Base-by-base conservation (phyloP, 2,888 invertebrate genomes). In the Tetragonisca angustula region DNA sequence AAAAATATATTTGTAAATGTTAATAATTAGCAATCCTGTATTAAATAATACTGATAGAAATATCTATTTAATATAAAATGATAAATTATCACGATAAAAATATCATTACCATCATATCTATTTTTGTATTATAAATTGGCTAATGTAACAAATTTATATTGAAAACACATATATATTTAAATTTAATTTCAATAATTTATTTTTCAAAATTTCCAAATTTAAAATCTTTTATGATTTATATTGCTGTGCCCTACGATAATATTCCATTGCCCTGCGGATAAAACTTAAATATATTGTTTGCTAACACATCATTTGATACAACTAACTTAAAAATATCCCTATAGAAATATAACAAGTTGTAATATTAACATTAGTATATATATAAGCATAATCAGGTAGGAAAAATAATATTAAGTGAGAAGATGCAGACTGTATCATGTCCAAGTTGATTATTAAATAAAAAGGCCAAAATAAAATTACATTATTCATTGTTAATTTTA, bases 371-470 rank as follows among this genome's bases (percentile, higher is more conserved):
- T 75, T 27, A 70, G 73, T 73, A n/a, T 69, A 21, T 77, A n/a
- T 69, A 17, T 77, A 56, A 67, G 56, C 21, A 68, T 79, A 69
- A 61, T 49, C 71, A 79, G 69, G 68, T 75, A 83, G 62, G 56
- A 61, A 77, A 70, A 88, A 91, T 92, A 92, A 91, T 89, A 84
- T 91, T 92, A 93, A 94, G 92, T 93, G 93, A 93, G 93, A 94
- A 93, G 93, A 91, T 91, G 91, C 80, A 76, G 89, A 90, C 87
- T 93, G 90, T 92, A 92, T 86, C 86, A 90, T 88, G 88, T 87
- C 73, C 72, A 83, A 90, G 87, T 90, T 85, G 72, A 80, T 62
- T 82, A 87, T 65, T 72, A 76, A 88, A 88, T 89, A 81, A 89
- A 88, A 81, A 52, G 69, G 70, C 65, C 67, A 56, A 77, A 80